A percentile compares a stretch with the other conserved stretches of the same genome.
These are phyloP conservation scores for Rhorus exstirpatorius DNA, from an alignment of 2,888 invertebrate genomes.

Conservation along the genomic window DNA sequence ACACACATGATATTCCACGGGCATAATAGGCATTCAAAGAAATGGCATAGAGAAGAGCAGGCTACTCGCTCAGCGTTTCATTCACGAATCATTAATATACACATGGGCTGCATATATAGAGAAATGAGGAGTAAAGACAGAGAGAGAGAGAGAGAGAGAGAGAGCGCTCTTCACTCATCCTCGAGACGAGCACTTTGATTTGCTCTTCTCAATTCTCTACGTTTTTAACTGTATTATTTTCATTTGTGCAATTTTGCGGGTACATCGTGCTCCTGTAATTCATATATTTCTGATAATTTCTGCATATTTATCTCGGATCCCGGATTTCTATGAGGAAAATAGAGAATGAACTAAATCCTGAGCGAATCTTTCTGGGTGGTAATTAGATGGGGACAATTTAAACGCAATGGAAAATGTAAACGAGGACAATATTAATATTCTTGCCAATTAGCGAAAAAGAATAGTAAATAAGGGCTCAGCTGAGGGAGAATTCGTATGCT, in stretches of 20 bases:
- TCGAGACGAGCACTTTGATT: too few relatives aligned
- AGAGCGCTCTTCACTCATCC: too few relatives aligned
- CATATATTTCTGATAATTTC: constrained; percentile 34
- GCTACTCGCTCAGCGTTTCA: constrained; percentile 68
- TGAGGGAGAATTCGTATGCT: too few relatives aligned
- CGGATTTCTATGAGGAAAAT: constrained; percentile 29
- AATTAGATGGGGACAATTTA: not conserved
- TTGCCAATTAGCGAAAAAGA: too few relatives aligned
- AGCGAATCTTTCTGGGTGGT: not conserved
- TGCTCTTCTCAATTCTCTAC: constrained; percentile 47
- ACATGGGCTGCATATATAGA: too few relatives aligned
- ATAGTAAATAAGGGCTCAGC: too few relatives aligned
- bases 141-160: constrained; percentile 13
- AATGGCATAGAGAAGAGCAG: constrained; percentile 67
- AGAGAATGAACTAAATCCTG: not conserved
- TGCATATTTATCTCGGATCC: constrained; percentile 55
- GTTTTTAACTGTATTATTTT: constrained; percentile 37
- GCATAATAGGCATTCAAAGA: constrained; percentile 79
- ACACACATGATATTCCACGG: constrained; percentile 11
- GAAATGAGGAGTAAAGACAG: not conserved
- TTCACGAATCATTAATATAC: constrained; percentile 80
- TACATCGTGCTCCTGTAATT: constrained; percentile 30
- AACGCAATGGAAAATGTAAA: not conserved
- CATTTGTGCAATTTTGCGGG: constrained; percentile 51
- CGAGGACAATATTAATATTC: not conserved